phyloP scores from a whole-genome alignment of 1,140 invertebrate genomes.

The Atta cephalotes region DNA sequence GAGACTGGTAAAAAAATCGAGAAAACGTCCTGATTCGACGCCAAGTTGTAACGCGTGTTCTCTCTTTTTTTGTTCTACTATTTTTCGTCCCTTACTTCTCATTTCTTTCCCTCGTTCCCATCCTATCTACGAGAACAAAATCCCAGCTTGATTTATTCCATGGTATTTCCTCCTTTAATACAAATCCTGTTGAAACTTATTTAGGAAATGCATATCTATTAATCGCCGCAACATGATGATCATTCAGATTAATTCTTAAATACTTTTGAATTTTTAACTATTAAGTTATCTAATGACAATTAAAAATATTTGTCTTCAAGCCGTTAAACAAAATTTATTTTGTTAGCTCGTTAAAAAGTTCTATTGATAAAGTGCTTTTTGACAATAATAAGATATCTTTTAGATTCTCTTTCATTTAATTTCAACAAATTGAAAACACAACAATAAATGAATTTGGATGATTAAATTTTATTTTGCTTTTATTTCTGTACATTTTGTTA shows the following conservation, averaged over 20 bases:
- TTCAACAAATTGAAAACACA: background rate
- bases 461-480: conserved; percentile 12
- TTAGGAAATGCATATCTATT: conserved; percentile 42
- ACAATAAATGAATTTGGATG: background rate
- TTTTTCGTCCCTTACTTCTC: conserved; percentile 27
- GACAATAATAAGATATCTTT: background rate
- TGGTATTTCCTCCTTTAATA: conserved; percentile 44
- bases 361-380: background rate
- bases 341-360: background rate
- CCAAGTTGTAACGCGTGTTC: conserved; percentile 45
- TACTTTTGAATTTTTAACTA: background rate
- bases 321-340: background rate
- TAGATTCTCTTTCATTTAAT: background rate
- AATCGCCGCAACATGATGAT: background rate
- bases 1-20: conserved; percentile 6
- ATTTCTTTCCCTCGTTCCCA: conserved; percentile 23
- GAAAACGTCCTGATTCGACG: conserved; percentile 20
- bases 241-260: background rate
- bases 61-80: conserved; percentile 1
- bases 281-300: background rate
- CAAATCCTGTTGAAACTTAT: conserved; percentile 6
- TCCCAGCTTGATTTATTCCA: conserved; percentile 38
- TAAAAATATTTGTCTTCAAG: background rate
- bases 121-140: background rate
- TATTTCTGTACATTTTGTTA: background rate